Evolutionary conservation across 2,113 vertebrate genomes (phyloP).

Genomic region (Microtus richardsoni): DNA sequence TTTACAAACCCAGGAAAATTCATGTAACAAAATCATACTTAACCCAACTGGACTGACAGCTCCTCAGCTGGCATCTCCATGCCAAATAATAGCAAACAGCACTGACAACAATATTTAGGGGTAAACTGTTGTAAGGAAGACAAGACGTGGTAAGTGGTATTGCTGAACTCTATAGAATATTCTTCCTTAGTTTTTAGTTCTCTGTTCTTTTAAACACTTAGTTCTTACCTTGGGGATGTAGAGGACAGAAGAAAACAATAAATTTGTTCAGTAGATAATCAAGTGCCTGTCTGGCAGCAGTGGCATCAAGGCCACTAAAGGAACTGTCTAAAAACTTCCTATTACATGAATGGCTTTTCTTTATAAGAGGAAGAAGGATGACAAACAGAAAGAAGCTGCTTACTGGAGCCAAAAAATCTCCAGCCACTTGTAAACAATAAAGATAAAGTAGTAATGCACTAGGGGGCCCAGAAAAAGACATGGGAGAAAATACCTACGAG

Average conservation of each 20-base stretch:
- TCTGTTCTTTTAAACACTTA: not conserved
- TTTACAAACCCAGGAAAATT: constrained; percentile 24
- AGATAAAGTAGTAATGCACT: not conserved
- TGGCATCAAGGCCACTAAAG: not conserved
- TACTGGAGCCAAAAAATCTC: constrained; percentile 50
- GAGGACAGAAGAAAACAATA: not conserved
- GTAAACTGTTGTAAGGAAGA: constrained; percentile 14
- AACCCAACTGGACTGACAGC: constrained; percentile 25
- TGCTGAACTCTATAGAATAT: constrained; percentile 47
- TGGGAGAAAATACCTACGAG: not conserved
- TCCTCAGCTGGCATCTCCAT: not conserved
- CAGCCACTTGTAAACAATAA: constrained; percentile 56
- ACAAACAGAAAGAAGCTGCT: constrained; percentile 52
- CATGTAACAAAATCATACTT: constrained; percentile 44
- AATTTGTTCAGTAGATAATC: not conserved
- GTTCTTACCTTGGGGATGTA: constrained; percentile 10
- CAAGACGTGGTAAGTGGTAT: not conserved
- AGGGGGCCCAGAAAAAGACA: constrained; percentile 13
- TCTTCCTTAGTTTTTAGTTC: constrained; percentile 48
- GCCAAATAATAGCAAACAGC: constrained; percentile 8
- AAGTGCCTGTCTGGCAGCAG: constrained; percentile 18
- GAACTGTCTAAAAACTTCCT: constrained; percentile 43
- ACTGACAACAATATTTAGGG: constrained; percentile 17
- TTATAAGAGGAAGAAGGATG: not conserved
- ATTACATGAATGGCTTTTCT: constrained; percentile 52